Evolutionary conservation across 2,888 invertebrate species (phyloP).

Genomic region (Tiliacea aurago): DNA sequence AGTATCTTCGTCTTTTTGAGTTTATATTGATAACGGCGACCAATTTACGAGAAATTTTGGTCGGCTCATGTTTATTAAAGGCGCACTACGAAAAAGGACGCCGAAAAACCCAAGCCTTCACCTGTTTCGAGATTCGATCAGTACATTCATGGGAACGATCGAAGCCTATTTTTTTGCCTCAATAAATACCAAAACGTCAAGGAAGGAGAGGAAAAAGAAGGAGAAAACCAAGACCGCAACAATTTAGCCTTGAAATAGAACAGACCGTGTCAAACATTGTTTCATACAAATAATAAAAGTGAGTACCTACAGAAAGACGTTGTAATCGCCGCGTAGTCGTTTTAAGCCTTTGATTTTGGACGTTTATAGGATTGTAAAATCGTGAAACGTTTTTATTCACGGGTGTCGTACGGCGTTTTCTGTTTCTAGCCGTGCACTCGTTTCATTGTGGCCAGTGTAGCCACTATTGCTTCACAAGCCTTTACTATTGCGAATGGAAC

Average conservation of each 20-base stretch:
- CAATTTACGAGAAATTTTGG: conserved; percentile 72
- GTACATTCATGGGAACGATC: conserved; percentile 53
- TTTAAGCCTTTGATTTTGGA: conserved; percentile 76
- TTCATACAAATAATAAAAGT: conserved; percentile 55
- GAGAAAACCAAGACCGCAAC: conserved; percentile 20
- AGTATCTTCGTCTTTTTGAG: too few relatives aligned
- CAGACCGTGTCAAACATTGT: conserved; percentile 40
- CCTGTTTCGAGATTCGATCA: conserved; percentile 62
- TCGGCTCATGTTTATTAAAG: conserved; percentile 73
- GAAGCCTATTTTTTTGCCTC: conserved; percentile 35
- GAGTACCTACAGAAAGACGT: conserved; percentile 59
- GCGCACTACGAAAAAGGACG: conserved; percentile 59
- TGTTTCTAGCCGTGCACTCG: conserved; percentile 66
- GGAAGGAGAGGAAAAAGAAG: background rate
- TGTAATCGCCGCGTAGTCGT: conserved; percentile 62
- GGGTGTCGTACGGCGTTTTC: conserved; percentile 67
- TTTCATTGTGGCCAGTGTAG: conserved; percentile 70
- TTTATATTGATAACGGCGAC: conserved; percentile 59
- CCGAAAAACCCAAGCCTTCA: conserved; percentile 64
- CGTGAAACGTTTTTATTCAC: conserved; percentile 78
- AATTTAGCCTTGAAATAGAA: conserved; percentile 39
- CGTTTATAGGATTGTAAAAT: conserved; percentile 80
- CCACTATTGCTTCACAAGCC: conserved; percentile 69
- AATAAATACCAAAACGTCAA: conserved; percentile 35
- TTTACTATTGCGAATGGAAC: conserved; percentile 75